Base-by-base conservation (phyloP, 2,797 vertebrate species). In the Argentina silus region DNA sequence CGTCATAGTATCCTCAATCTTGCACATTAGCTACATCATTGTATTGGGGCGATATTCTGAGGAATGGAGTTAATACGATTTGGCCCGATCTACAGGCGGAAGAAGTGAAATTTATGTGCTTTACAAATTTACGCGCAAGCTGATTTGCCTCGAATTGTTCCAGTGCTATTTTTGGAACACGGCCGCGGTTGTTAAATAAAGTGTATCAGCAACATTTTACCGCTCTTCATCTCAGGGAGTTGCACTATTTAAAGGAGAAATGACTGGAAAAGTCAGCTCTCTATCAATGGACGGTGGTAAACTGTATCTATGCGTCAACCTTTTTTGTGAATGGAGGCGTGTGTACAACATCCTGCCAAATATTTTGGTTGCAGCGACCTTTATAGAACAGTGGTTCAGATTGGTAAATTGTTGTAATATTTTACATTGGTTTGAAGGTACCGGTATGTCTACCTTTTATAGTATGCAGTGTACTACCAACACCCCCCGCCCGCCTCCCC, bases 311-410 rank as follows among this genome's bases (percentile, higher is more conserved):
- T 91, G 91, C 91, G 90, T 92, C 91, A 92, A 87, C 83, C 80
- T 88, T 80, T 74, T 93, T 91, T 93, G 92, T 93, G 92, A 93
- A 93, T 93, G 92, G 89, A 89, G 88, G 89, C 86, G 86, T 81
- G 78, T 85, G 80, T 53, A 79, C 84, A 14, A 70, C 84, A 79
- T 75, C 70, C 17, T 14, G 19, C 44, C 72, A 55, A 82, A 60
- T 78, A 5, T 66, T 70, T 42, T 12, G 27, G 27, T 36, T 36
- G 27, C 27, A 36, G 27, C 27, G 27, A 36, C 27, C 4, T 36
- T 36, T 36, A 36, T 36, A 36, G 27, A 36, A 36, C 27, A 36
- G 27, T 36, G 27, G 27, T 36, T 36, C 27, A 36, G 27, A 36
- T 36, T 36, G 27, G 27, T 1, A 36, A 36, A 36, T 36, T 36